Base-by-base conservation (phyloP, 2,113 vertebrate genomes). In the Clinocottus analis region DNA sequence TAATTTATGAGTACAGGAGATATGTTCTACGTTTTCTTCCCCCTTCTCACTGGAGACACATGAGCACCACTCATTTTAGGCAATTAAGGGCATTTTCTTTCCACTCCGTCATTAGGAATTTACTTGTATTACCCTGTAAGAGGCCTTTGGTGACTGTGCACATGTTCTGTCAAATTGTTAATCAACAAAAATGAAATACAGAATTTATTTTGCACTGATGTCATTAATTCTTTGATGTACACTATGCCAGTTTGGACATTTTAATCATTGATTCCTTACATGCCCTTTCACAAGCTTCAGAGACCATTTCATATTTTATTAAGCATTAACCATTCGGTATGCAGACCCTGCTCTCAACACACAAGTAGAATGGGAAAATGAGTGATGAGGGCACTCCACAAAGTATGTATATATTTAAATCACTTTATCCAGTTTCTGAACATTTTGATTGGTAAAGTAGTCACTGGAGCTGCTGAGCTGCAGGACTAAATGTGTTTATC, bases 1-100 rank as follows among this genome's bases (percentile, higher is more conserved):
- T 78, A 65, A 90, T 86, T 88, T 88, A 69, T 84, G 88, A 87
- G 89, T 82, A 75, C 63, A 49, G 74, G 43, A 83, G 71, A 79
- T 8, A 59, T 76, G 55, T 79, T 66, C 61, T 3, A 2, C 17
- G 51, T 37, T 56, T 60, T n/a, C 63, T 37, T 25, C 41, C 16
- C 9, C 9, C 8, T 14, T 56, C 64, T 13, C 31, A 1, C 60
- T 43, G 45, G 58, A 72, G 67, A 81, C 51, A 67, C 35, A 59
- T n/a, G 71, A 88, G 70, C 69, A 10, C 41, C 0, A 7, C 66
- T 87, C 62, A 72, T 78, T 88, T 89, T 49, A 74, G 70, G 61
- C 63, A 70, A 82, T 85, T 89, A 72, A 14, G 19, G n/a, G 31
- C 27, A 66, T 82, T 79, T 90, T 72, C 55, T 68, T 78, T 65